Evolutionary conservation across 2,797 vertebrate species (phyloP).

Genomic region (Melanotaenia nigrans): DNA sequence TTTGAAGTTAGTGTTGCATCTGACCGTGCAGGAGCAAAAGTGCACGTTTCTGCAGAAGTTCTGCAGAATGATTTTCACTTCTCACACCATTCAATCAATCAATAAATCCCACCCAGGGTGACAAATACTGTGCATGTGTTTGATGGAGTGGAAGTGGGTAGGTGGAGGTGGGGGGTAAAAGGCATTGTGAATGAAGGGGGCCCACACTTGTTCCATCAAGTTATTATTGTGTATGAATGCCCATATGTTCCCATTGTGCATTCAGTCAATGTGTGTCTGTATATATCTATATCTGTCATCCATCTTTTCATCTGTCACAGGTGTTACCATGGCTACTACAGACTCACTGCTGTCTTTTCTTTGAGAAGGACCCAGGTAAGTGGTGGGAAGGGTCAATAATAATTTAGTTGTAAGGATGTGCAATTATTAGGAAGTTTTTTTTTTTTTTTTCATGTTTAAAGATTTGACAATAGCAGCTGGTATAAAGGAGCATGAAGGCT

Average conservation of each 20-base stretch:
- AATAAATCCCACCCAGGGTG: constrained; percentile 6
- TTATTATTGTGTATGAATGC: constrained; percentile 36
- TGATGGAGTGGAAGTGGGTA: constrained; percentile 5
- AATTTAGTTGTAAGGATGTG: constrained; percentile 26
- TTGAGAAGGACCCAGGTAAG: constrained; percentile 85
- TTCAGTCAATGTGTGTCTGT: constrained; percentile 44
- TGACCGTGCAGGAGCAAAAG: constrained; percentile 17
- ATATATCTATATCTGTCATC: constrained; percentile 78
- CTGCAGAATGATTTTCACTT: constrained; percentile 24
- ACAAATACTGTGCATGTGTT: constrained; percentile 20
- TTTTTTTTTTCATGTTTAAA: background rate
- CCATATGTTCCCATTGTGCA: constrained; percentile 50
- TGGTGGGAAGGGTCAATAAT: constrained; percentile 37
- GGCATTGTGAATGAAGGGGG: constrained; percentile 39
- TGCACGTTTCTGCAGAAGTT: constrained; percentile 50
- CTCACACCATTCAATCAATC: constrained; percentile 32
- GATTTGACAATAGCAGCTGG: background rate
- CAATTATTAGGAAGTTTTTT: background rate
- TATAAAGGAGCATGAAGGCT: background rate
- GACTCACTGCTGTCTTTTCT: constrained; percentile 84
- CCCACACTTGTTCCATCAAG: constrained; percentile 35
- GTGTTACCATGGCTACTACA: constrained; percentile 85
- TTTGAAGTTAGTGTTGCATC: constrained; percentile 24
- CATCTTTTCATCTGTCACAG: constrained; percentile 82
- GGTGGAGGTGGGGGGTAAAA: constrained; percentile 1